phyloP scores from a whole-genome alignment of 2,797 vertebrate genomes.

The Tragopan temminckii region DNA sequence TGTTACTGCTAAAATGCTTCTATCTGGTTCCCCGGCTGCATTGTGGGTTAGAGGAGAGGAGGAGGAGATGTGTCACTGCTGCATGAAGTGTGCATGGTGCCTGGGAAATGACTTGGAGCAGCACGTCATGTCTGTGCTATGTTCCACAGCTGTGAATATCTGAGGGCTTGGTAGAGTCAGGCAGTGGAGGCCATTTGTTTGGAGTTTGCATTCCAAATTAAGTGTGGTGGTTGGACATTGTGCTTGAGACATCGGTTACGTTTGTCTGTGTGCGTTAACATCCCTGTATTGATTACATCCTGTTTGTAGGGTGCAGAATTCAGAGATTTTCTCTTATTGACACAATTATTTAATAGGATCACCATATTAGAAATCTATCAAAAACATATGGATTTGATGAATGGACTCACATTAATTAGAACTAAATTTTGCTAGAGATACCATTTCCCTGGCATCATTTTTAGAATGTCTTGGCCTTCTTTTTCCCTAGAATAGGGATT shows the following conservation, averaged over 20 bases:
- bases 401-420: background rate
- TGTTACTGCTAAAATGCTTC: background rate
- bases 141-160: background rate
- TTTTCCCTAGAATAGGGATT: background rate
- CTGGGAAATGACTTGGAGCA: background rate
- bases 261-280: background rate
- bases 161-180: background rate
- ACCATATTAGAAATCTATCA: background rate
- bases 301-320: background rate
- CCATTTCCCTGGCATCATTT: background rate
- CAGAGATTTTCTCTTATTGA: background rate
- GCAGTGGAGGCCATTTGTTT: background rate
- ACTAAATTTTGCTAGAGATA: slow-evolving; percentile 20
- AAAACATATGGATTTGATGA: slow-evolving; percentile 14
- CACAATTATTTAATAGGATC: background rate
- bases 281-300: background rate
- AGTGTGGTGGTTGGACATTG: background rate
- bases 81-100: background rate
- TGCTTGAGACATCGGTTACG: background rate
- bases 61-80: background rate
- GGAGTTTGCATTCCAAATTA: background rate
- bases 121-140: fast-evolving
- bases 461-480: background rate
- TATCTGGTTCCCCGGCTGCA: background rate
- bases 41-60: background rate